Percentiles rank a stretch among this genome's conserved stretches.
Conservation (phyloP, 2,113 vertebrate species). For the Thryonomys swinderianus region DNA sequence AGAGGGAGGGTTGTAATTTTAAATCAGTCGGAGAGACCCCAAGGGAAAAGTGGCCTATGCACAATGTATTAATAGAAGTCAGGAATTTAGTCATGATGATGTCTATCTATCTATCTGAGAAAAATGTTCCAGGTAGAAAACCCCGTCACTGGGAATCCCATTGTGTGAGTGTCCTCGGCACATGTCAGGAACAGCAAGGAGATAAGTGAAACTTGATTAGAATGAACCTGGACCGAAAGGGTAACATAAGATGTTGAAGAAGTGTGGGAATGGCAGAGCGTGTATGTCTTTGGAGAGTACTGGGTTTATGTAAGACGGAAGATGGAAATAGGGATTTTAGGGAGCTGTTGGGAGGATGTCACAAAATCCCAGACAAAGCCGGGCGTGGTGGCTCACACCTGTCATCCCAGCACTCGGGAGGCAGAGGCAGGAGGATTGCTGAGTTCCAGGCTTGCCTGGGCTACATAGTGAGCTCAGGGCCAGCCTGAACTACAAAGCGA, state of each 20-base stretch:
- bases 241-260: background rate
- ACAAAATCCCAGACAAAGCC: slow-evolving; percentile 9
- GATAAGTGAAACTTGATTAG: background rate
- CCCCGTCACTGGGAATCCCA: background rate
- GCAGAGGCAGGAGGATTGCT: too few relatives aligned
- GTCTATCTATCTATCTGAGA: slow-evolving; percentile 22
- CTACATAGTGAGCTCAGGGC: too few relatives aligned
- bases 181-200: background rate
- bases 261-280: background rate
- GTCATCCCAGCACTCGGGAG: too few relatives aligned
- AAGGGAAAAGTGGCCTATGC: background rate
- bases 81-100: background rate
- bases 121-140: background rate
- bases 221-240: background rate
- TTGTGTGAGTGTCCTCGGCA: background rate
- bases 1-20: background rate
- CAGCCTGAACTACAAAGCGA: too few relatives aligned
- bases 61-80: background rate
- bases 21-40: background rate
- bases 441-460: too few relatives aligned
- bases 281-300: background rate
- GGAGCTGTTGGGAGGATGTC: background rate
- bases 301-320: background rate
- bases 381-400: too few relatives aligned
- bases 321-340: background rate